Base-by-base conservation (phyloP, 1,140 invertebrate genomes). In the Lepidurus arcticus region DNA sequence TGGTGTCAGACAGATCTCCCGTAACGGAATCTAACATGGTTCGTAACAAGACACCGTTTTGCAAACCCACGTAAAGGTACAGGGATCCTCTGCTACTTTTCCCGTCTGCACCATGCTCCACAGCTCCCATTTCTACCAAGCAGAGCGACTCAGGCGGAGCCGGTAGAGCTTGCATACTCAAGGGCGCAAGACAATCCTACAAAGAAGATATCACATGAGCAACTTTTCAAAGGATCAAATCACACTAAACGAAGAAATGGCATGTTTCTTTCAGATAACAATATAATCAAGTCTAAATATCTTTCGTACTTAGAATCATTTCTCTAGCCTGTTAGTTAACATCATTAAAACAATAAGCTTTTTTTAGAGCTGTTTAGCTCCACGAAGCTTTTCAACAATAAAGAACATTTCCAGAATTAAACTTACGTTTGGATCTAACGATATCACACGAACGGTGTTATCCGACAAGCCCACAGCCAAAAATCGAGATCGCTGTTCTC, bases 131-230 rank as follows among this genome's bases (percentile, higher is more conserved):
- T 87, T 99, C 97, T 9, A 98, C 95, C 81, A 99, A 94, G 84
- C 97, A 98, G 7, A 99, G 87, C 34, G 96, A 98, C 86, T 99
- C 97, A 0, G 98, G 94, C 44, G 94, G 91, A 7, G 96, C 95
- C 7, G 98, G 98, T n/a, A 99, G 85, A 1, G 94, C 94, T 87
- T 99, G 97, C 93, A 98, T 97, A 80, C 95, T 97, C 78, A 98
- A 88, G 13, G 94, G 93, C 1, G 94, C 92, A 42, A 98, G 84
- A 85, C 97, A 98, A 85, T 98, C 94, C 87, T 89, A 82, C 74
- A 34, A 24, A 24, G 24, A 43, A 75, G 75, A 24, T 24, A 44
- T 24, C 1, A 16, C 44, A 42, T 53, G 24, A 24, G 42, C 42
- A 53, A 53, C 21, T 10, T 34, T 53, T 5, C 26, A 1, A 11